A percentile compares a stretch with the other conserved stretches of the same genome.
Evolutionary conservation across 2,113 vertebrate genomes (phyloP).

Genomic region (Oxygymnocypris stewartii): DNA sequence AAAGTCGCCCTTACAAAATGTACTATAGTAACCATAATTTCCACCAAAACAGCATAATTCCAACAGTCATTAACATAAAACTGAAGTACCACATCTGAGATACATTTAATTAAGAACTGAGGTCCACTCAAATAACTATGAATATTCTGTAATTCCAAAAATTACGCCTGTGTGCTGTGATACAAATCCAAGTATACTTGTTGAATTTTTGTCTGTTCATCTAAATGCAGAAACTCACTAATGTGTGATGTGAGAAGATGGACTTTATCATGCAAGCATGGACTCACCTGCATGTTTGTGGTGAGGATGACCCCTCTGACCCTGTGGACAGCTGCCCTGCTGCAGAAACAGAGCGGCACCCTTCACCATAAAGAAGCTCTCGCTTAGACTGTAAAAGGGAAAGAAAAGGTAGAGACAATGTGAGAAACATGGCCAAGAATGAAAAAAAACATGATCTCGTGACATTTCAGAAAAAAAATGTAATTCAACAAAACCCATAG

Average conservation of each 20-base stretch:
- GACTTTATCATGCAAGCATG: background rate
- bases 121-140: background rate
- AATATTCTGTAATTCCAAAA: background rate
- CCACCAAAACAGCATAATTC: background rate
- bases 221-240: background rate
- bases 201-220: background rate
- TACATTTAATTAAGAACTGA: background rate
- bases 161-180: background rate
- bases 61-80: background rate
- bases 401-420: background rate
- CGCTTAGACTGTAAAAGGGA: slow-evolving; percentile 82
- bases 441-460: background rate
- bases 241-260: background rate
- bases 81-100: background rate
- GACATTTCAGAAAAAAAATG: background rate
- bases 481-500: background rate
- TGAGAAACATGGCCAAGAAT: background rate
- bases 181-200: background rate
- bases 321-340: slow-evolving; percentile 86
- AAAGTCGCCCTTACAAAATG: background rate
- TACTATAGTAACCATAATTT: background rate
- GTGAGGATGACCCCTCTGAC: slow-evolving; percentile 82
- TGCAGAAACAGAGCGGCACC: slow-evolving; percentile 95
- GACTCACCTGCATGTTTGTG: slow-evolving; percentile 90
- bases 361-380: slow-evolving; percentile 99